Conservation (phyloP, 2,888 invertebrate species). For the Aspidapion aeneum region DNA sequence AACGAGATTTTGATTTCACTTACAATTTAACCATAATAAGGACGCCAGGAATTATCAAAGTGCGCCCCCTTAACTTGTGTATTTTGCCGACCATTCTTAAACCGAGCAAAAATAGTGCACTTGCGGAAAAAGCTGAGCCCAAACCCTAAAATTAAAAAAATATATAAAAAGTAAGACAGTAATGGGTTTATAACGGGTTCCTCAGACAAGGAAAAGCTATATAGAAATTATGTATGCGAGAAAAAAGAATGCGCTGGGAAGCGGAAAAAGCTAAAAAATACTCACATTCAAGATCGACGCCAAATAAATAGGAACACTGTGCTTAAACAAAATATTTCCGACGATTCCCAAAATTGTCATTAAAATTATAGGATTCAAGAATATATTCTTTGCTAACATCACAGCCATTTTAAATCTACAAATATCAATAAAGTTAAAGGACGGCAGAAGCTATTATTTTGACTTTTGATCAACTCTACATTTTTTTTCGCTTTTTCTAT, state of each 20-base stretch:
- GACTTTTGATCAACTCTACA: too few species aligned
- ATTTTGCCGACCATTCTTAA: constrained; percentile 91
- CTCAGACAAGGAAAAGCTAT: too few species aligned
- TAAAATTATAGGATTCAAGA: constrained; percentile 81
- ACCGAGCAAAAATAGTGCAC: constrained; percentile 87
- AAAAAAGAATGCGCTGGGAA: too few species aligned
- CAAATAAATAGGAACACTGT: constrained; percentile 71
- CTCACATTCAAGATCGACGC: constrained; percentile 71
- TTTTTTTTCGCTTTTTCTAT: too few species aligned
- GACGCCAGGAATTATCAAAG: constrained; percentile 78
- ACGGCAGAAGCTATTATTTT: too few species aligned
- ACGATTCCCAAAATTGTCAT: constrained; percentile 91
- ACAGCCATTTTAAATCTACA: constrained; percentile 37
- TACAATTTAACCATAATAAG: constrained; percentile 87
- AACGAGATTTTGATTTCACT: too few species aligned
- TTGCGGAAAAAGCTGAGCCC: constrained; percentile 86
- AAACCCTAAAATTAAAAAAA: constrained; percentile 54
- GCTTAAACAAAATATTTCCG: constrained; percentile 78
- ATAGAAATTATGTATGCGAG: too few species aligned
- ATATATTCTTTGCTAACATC: constrained; percentile 42
- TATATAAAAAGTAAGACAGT: neutral
- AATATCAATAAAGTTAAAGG: too few species aligned
- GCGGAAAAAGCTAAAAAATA: too few species aligned
- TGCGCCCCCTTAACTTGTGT: constrained; percentile 71
- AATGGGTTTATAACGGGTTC: too few species aligned